These are phyloP conservation scores for Isichthys henryi DNA, from an alignment of 2,113 vertebrate genomes.

Conservation along the genomic window DNA sequence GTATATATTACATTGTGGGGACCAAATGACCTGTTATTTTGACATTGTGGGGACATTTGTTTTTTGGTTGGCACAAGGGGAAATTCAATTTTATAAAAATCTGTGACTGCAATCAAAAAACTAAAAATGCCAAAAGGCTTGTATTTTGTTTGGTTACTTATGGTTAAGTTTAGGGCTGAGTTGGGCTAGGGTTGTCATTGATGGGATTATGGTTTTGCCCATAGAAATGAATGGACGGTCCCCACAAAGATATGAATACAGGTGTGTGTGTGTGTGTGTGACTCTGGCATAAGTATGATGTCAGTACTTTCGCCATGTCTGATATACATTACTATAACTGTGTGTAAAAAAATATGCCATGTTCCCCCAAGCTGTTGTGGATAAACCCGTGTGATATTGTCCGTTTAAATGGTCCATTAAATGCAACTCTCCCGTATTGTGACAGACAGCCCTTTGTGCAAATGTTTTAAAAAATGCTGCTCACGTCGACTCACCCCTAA, in stretches of 20 bases:
- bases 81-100: too few species aligned
- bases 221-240: too few species aligned
- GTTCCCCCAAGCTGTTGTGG: not conserved
- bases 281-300: not conserved
- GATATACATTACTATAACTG: not conserved
- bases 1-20: too few species aligned
- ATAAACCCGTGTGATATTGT: not conserved
- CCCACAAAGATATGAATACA: not conserved
- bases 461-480: constrained; percentile 15
- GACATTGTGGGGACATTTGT: too few species aligned
- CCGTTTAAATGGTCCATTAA: not conserved
- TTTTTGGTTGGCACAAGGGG: too few species aligned
- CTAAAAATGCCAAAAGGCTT: too few species aligned
- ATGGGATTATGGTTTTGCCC: too few species aligned
- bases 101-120: too few species aligned
- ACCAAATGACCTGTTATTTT: too few species aligned
- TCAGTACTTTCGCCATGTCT: not conserved
- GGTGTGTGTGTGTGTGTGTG: not conserved
- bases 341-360: not conserved
- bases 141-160: too few species aligned
- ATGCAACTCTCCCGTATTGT: constrained; percentile 5
- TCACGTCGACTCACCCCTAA: constrained; percentile 17
- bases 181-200: too few species aligned
- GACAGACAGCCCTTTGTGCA: constrained; percentile 1
- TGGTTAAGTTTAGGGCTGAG: too few species aligned